Conservation (phyloP, 2,888 invertebrate species). For the Harpalus rubripes region DNA sequence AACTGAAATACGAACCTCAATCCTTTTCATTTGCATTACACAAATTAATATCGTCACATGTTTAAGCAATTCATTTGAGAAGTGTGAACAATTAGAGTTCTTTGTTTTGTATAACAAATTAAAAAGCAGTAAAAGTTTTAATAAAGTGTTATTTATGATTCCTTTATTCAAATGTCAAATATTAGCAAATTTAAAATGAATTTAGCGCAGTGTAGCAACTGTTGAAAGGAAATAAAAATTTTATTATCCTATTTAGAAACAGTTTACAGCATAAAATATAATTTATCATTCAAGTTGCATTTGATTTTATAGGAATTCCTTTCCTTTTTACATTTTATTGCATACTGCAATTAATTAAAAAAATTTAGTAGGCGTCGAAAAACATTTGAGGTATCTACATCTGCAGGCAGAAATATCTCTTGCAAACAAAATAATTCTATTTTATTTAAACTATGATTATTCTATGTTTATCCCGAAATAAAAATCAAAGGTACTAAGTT, state of each 20-base stretch:
- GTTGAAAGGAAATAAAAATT: background rate
- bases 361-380: slow-evolving; percentile 5
- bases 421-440: background rate
- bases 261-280: slow-evolving; percentile 22
- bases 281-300: slow-evolving; percentile 9
- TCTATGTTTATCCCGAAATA: no score
- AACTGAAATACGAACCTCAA: background rate
- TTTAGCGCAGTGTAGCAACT: slow-evolving; percentile 1
- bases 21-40: background rate
- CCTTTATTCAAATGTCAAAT: background rate
- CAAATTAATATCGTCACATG: background rate
- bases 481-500: no score
- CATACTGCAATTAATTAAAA: background rate
- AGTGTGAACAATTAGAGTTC: background rate
- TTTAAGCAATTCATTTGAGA: background rate
- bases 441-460: background rate
- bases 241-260: slow-evolving; percentile 36
- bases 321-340: background rate
- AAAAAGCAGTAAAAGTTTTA: slow-evolving; percentile 13
- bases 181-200: slow-evolving; percentile 18
- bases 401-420: background rate
- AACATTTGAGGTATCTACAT: no score
- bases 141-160: slow-evolving; percentile 7
- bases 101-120: background rate
- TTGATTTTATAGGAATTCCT: slow-evolving; percentile 23